Conservation (phyloP, 2,113 vertebrate species). For the Cottus gobio region DNA sequence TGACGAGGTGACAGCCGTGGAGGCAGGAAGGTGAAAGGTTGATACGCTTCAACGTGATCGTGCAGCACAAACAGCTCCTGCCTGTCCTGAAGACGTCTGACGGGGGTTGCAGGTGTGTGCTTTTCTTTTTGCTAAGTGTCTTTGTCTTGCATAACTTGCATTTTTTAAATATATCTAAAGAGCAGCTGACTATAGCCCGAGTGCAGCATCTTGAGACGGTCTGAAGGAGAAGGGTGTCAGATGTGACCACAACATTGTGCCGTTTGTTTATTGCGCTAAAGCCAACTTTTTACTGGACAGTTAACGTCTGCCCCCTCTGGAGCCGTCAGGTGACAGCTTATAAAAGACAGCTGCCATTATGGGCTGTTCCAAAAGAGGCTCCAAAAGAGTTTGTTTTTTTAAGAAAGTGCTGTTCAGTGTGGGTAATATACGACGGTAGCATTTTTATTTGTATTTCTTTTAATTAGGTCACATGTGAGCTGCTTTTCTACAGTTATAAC, state of each 20-base stretch:
- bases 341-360: conserved; percentile 62
- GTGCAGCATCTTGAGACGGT: neutral
- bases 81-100: neutral
- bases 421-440: no score
- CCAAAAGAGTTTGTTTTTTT: neutral
- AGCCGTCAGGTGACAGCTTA: conserved; percentile 33
- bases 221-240: neutral
- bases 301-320: conserved; percentile 48
- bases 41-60: neutral
- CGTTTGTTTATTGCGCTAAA: conserved; percentile 49
- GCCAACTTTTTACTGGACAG: conserved; percentile 44
- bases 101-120: neutral
- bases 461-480: neutral
- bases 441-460: no score
- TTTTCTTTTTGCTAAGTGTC: neutral
- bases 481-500: neutral
- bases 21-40: neutral
- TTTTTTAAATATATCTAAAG: no score
- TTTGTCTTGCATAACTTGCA: no score
- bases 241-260: no score
- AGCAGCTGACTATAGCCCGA: neutral
- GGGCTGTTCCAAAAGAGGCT: conserved; percentile 1
- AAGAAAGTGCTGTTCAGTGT: neutral
- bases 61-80: neutral
- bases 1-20: conserved; percentile 5